Evolutionary conservation across 2,888 invertebrate genomes (phyloP).

Genomic region (Nemotelus nigrinus): DNA sequence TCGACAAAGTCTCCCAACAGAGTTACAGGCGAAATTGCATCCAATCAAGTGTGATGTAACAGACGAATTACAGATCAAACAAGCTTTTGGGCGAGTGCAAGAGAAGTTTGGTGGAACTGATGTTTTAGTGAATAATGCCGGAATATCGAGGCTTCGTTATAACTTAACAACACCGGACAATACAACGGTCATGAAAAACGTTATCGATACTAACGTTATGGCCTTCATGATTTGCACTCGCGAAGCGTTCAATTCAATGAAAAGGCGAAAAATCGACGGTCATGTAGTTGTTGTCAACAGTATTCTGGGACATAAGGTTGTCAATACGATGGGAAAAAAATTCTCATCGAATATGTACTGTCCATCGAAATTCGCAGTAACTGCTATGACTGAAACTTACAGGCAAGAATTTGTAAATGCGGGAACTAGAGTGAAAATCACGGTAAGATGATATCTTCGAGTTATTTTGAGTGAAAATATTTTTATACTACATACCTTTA

Average conservation of each 20-base stretch:
- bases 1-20: slow-evolving; percentile 53
- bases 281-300: slow-evolving; percentile 63
- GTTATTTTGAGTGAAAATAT: too few relatives aligned
- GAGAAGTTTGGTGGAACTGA: slow-evolving; percentile 67
- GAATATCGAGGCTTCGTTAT: slow-evolving; percentile 54
- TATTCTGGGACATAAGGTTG: slow-evolving; percentile 57
- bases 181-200: slow-evolving; percentile 54
- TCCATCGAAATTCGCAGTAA: slow-evolving; percentile 57
- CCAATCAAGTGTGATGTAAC: slow-evolving; percentile 65
- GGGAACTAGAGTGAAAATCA: slow-evolving; percentile 24
- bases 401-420: slow-evolving; percentile 59
- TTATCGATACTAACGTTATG: slow-evolving; percentile 62
- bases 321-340: slow-evolving; percentile 44
- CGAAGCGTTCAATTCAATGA: slow-evolving; percentile 44
- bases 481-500: too few relatives aligned
- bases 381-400: slow-evolving; percentile 56
- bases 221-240: slow-evolving; percentile 57
- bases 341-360: slow-evolving; percentile 56
- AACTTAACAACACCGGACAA: slow-evolving; percentile 12
- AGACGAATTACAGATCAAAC: slow-evolving; percentile 67
- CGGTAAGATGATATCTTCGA: not conserved
- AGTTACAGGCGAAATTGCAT: slow-evolving; percentile 55
- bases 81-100: slow-evolving; percentile 67
- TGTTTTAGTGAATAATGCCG: slow-evolving; percentile 71
- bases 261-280: not conserved